Base-by-base conservation (phyloP, 2,797 vertebrate genomes). In the Anabas testudineus region DNA sequence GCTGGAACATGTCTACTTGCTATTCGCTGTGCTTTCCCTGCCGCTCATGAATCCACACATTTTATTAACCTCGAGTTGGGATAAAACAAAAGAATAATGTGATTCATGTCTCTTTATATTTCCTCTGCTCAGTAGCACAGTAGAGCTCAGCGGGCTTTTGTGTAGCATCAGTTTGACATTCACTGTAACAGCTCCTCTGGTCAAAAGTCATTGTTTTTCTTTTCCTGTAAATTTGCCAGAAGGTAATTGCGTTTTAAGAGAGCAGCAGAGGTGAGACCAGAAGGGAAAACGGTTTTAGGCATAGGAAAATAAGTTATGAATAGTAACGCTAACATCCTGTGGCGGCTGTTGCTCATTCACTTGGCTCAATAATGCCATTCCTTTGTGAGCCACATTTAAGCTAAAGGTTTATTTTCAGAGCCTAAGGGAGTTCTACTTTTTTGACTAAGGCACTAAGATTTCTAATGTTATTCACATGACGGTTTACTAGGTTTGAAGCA, bases 291-390 rank as follows among this genome's bases (percentile, higher is more conserved):
- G 57, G 77, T 92, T 91, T 85, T 84, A 73, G 85, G 80, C 80
- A 63, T 84, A 73, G 87, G 90, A 91, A 91, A 91, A 90, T 88
- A 90, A 86, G 88, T 90, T 90, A 89, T 91, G 88, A 91, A 91
- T 90, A 91, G 89, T 81, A 87, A 88, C 83, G 77, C 71, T 89
- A 89, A 90, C 90, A 90, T 91, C 88, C 90, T 91, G 90, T 87
- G 88, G 85, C 89, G 88, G 90, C 87, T 87, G 84, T 90, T 91
- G 84, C 90, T 91, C 90, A 88, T 90, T 86, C 83, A 72, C 85
- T 88, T 90, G 90, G 88, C 91, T 87, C 88, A 83, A 82, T 90
- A 88, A 89, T 88, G 81, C 78, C 88, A 89, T 91, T 89, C 89
- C 89, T 88, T 78, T 74, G 85, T 88, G 80, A 89, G 90, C 87